phyloP scores from a whole-genome alignment of 1,140 invertebrate species.

The Catajapyx aquilonaris region DNA sequence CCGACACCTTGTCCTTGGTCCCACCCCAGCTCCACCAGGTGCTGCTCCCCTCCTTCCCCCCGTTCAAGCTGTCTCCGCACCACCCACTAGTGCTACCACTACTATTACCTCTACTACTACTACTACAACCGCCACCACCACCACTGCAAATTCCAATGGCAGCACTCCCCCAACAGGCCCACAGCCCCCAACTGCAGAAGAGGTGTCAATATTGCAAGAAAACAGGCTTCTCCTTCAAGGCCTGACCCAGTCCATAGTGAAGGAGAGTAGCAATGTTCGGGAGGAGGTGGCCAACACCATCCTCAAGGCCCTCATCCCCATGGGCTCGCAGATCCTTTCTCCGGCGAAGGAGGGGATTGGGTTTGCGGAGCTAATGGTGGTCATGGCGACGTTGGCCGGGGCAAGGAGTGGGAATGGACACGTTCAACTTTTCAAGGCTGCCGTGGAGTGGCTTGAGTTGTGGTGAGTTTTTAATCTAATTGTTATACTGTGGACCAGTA shows the following conservation, averaged over 20 bases:
- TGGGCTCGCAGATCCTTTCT: constrained; percentile 43
- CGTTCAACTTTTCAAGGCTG: constrained; percentile 51
- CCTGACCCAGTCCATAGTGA: constrained; percentile 50
- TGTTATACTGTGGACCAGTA: not conserved
- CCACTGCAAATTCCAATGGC: constrained; percentile 19
- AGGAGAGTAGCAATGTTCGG: constrained; percentile 37
- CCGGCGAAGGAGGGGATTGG: constrained; percentile 41
- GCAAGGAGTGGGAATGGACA: constrained; percentile 56
- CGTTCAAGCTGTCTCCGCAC: too few relatives aligned
- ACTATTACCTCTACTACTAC: constrained; percentile 22
- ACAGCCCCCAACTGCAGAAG: constrained; percentile 15
- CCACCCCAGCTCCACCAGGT: constrained; percentile 19
- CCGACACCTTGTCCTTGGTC: constrained; percentile 37
- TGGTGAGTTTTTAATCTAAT: constrained; percentile 19
- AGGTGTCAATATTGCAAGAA: constrained; percentile 26
- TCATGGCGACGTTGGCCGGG: constrained; percentile 64
- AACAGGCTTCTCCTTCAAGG: constrained; percentile 49
- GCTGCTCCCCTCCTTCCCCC: constrained; percentile 21
- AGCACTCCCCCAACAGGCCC: constrained; percentile 13
- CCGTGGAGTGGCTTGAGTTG: constrained; percentile 46
- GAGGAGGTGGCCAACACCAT: constrained; percentile 49
- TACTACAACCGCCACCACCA: constrained; percentile 20
- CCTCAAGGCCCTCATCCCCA: constrained; percentile 48
- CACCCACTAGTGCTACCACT: not conserved
- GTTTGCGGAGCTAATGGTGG: constrained; percentile 60